phyloP scores from a whole-genome alignment of 1,140 invertebrate species.

The Apis mellifera region Amel_HAv3.1 CM009934.2:12793001-12793500 shows the following conservation, averaged over 20 bases:
- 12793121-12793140: not conserved
- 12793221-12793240: not conserved
- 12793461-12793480: not conserved
- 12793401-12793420: not conserved
- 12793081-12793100: not conserved
- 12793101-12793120: slow-evolving; percentile 1
- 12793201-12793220: slow-evolving; percentile 59
- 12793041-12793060: not conserved
- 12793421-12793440: slow-evolving; percentile 32
- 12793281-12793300: slow-evolving; percentile 4
- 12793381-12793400: slow-evolving; percentile 28
- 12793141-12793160: too few species aligned
- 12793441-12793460: not conserved
- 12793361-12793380: slow-evolving; percentile 11
- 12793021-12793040: not conserved
- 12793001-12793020: not conserved
- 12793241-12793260: not conserved
- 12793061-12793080: too few species aligned
- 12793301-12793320: slow-evolving; percentile 58
- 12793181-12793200: not conserved
- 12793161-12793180: not conserved
- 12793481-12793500: not conserved
- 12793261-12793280: not conserved
- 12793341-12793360: not conserved
- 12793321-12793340: slow-evolving; percentile 20